Base-by-base conservation (phyloP, 2,113 vertebrate genomes). In the Agelaius phoeniceus region DNA sequence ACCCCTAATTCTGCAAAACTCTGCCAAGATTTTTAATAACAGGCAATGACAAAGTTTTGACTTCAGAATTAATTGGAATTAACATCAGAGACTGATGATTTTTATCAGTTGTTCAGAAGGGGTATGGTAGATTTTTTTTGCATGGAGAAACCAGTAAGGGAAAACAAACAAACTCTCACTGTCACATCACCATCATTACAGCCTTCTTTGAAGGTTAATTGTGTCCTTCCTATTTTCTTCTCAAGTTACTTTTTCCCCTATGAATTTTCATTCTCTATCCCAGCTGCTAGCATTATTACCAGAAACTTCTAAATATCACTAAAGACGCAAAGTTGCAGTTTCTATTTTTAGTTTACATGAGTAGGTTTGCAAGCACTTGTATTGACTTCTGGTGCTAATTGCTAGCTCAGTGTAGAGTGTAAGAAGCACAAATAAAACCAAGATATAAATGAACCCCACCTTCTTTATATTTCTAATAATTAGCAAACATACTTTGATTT, bases 331-430 rank as follows among this genome's bases (percentile, higher is more conserved):
- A 82, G 41, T 41, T 94, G 80, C 58, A 58, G 14, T 79, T 95
- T 84, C 30, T 92, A 82, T 67, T 80, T 96, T 91, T 65, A 85
- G 37, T 46, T 46, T 59, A 48, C n/a, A 63, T 37, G 24, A 73
- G 46, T 61, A 84, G 44, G 44, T 84, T 94, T 94, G 85, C 62
- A 91, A 49, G 67, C 41, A 57, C 22, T 14, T 43, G 7, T 65
- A 79, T 85, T 84, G 62, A 89, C 31, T 91, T 87, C 23, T 84
- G 27, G 35, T 92, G 30, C 21, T 92, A 92, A 92, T 94, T 96
- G 37, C 68, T 91, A 74, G 35, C 39, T 89, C 76, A 67, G 16
- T 71, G 52, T 35, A 74, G 31, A n/a, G 15, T 90, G 33, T 44
- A 67, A 89, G 43, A 90, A 87, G 17, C 44, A 84, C 65, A 93